Percentiles rank a stretch among this genome's conserved stretches.
phyloP scores from a whole-genome alignment of 1,140 invertebrate species.

The Drosophila tsacasi region DNA sequence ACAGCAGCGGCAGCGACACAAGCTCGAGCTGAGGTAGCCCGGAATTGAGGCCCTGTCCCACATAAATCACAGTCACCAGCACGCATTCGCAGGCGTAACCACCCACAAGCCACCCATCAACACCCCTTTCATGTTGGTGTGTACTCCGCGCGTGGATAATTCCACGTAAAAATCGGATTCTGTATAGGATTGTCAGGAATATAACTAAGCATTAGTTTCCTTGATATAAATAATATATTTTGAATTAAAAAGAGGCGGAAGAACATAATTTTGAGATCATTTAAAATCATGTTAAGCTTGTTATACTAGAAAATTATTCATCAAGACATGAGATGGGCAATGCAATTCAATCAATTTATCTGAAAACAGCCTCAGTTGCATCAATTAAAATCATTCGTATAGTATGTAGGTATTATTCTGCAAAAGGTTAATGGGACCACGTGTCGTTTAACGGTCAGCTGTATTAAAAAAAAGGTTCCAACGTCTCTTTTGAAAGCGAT shows the following conservation, averaged over 20 bases:
- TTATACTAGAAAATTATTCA: background rate
- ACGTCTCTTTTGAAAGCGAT: background rate
- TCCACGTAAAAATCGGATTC: slow-evolving; percentile 41
- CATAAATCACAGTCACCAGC: slow-evolving; percentile 72
- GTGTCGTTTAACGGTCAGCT: background rate
- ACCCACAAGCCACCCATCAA: slow-evolving; percentile 22
- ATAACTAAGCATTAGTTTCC: background rate
- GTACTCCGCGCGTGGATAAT: slow-evolving; percentile 34
- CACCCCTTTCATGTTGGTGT: slow-evolving; percentile 68
- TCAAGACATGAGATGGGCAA: background rate
- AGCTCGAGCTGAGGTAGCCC: slow-evolving; percentile 40
- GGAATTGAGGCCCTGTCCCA: slow-evolving; percentile 45
- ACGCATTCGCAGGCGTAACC: slow-evolving; percentile 31
- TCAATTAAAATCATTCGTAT: background rate
- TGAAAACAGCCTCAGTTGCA: background rate
- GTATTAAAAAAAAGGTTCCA: background rate
- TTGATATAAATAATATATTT: background rate
- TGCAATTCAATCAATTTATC: background rate
- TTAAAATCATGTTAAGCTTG: background rate
- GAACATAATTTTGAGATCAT: background rate
- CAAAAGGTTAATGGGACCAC: background rate
- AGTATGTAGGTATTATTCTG: background rate
- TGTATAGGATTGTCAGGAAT: slow-evolving; percentile 39
- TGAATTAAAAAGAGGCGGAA: no score
- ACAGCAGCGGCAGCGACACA: slow-evolving; percentile 54